Percentiles rank a stretch among this genome's conserved stretches.
phyloP scores from a whole-genome alignment of 1,140 invertebrate genomes.

The Sesamia nonagrioides region DNA sequence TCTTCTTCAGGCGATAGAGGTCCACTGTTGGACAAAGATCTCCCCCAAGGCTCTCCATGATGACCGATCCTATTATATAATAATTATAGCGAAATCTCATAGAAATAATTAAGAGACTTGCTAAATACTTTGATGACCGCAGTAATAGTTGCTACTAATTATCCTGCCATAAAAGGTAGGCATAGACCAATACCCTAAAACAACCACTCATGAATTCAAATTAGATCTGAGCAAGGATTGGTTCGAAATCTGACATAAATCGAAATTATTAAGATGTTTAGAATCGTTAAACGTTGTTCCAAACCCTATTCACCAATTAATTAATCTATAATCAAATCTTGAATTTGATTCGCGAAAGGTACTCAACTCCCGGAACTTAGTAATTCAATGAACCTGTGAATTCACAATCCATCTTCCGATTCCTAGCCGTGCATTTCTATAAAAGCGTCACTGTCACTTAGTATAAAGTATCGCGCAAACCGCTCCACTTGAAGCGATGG shows the following conservation, averaged over 20 bases:
- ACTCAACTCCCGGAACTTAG: not conserved
- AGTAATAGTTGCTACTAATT: too few species aligned
- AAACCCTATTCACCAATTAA: not conserved
- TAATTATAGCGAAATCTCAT: too few species aligned
- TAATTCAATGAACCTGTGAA: not conserved
- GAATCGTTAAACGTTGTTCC: not conserved
- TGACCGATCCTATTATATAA: too few species aligned
- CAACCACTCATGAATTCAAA: not conserved
- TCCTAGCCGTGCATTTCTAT: not conserved
- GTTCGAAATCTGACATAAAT: not conserved
- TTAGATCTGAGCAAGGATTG: not conserved
- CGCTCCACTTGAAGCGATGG: slow-evolving; percentile 18
- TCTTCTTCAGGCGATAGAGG: too few species aligned
- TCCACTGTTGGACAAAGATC: too few species aligned
- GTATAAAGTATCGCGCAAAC: slow-evolving; percentile 16
- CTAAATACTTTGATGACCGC: too few species aligned
- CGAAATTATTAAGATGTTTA: too few species aligned
- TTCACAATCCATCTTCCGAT: not conserved
- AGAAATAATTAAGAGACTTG: too few species aligned
- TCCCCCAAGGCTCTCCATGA: too few species aligned
- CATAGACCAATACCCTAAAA: too few species aligned
- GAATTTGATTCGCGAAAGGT: not conserved
- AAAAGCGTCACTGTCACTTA: not conserved
- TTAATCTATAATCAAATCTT: not conserved
- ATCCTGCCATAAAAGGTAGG: too few species aligned